Evolutionary conservation across 2,888 invertebrate species (phyloP).

Genomic region (Yponomeuta cagnagella): DNA sequence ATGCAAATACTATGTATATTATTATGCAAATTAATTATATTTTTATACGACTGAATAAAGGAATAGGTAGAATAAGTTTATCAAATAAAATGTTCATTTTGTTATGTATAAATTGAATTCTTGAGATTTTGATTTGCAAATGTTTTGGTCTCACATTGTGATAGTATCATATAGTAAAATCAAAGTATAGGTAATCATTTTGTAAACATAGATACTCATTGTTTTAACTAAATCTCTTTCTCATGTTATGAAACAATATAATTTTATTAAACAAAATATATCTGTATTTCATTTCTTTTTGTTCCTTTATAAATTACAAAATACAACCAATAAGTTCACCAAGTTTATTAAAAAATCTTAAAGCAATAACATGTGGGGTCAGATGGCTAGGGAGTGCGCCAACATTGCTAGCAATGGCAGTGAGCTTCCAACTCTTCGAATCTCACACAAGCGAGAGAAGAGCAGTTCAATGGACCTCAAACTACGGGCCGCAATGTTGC

Average conservation of each 20-base stretch:
- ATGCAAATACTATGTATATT: not conserved
- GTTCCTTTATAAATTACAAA: not conserved
- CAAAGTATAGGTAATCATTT: not conserved
- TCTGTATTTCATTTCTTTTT: slow-evolving; percentile 30
- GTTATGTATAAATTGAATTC: slow-evolving; percentile 15
- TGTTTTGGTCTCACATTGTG: slow-evolving; percentile 11
- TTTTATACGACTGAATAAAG: slow-evolving; percentile 5
- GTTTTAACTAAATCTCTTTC: not conserved
- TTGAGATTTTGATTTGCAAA: slow-evolving; percentile 17
- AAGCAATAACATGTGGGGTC: slow-evolving; percentile 20
- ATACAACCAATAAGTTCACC: not conserved
- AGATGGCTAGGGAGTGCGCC: slow-evolving; percentile 55
- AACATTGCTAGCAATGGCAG: slow-evolving; percentile 49
- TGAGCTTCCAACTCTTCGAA: slow-evolving; percentile 68
- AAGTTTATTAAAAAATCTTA: slow-evolving; percentile 10
- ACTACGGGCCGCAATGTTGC: slow-evolving; percentile 46
- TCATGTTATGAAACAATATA: not conserved
- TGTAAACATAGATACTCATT: not conserved
- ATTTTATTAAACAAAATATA: slow-evolving; percentile 23
- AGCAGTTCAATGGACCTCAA: slow-evolving; percentile 69
- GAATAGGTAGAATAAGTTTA: not conserved
- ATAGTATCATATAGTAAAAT: not conserved
- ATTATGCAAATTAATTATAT: not conserved
- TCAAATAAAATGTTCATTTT: slow-evolving; percentile 23
- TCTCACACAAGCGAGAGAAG: slow-evolving; percentile 54